Base-by-base conservation (phyloP, 2,113 vertebrate species). In the Seriola dumerili region DNA sequence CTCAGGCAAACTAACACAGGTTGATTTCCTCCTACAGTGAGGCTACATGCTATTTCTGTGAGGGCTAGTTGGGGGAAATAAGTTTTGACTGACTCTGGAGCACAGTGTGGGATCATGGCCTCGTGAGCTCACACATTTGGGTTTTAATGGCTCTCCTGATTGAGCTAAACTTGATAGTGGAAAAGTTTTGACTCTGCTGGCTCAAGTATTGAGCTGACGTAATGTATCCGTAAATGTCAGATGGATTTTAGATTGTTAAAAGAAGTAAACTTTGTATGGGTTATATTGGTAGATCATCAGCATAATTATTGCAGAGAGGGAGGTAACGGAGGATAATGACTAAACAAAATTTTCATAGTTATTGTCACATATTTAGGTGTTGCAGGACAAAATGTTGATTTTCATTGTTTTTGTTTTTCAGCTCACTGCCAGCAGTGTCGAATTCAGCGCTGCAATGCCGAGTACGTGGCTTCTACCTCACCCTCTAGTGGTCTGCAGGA, bases 361-460 rank as follows among this genome's bases (percentile, higher is more conserved):
- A 11, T 1, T 5, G 10, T 67, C 29, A 57, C 25, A 21, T 6
- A 25, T 23, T n/a, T 66, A 7, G 32, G n/a, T 40, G 3, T 12
- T 42, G 2, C 12, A n/a, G 25, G 36, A 13, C 32, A 74, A 74
- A 64, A 52, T 38, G 5, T 32, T 80, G 1, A 83, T 8, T 23
- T 8, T 21, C 12, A 8, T 61, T 61, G 32, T 62, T 57, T 34
- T 69, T 50, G 38, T 86, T 54, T 84, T 85, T 19, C 92, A 96
- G 96, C 88, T 73, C 92, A 90, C 80, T 95, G 96, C 90, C 96
- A 96, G 88, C 95, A 95, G 91, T 97, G 96, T 90, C 94, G 94
- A 69, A 96, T 97, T 76, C 96, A 96, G 89, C 93, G 93, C 75
- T 97, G 96, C 84, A 97, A 96, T 59, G 63, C 96, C 0, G 95